Percentiles rank a stretch among this genome's conserved stretches.
Conservation (phyloP, 2,113 vertebrate genomes). For the Myrmecophaga tridactyla region DNA sequence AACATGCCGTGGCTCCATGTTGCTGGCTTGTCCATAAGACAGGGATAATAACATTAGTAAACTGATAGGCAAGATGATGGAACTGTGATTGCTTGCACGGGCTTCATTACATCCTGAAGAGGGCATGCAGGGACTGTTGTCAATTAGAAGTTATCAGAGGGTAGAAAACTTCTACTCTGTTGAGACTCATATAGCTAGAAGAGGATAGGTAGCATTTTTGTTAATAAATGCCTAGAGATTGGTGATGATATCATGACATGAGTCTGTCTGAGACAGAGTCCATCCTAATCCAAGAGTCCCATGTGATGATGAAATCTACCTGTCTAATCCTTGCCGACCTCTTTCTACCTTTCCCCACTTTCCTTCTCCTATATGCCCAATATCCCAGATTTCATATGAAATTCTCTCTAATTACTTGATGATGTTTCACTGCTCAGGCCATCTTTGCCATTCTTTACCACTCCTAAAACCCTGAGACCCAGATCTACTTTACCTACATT, state of each 20-base stretch:
- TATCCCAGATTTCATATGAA: not conserved
- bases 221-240: not conserved
- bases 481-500: not conserved
- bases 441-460: not conserved
- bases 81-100: not conserved
- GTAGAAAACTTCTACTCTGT: not conserved
- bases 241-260: not conserved
- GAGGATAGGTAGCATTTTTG: not conserved
- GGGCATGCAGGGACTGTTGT: not conserved
- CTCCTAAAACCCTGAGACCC: not conserved
- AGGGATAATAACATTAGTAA: not conserved
- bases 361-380: accelerated
- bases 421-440: not conserved
- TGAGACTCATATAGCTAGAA: not conserved
- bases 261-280: not conserved
- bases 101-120: not conserved
- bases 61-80: not conserved
- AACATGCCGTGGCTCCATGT: not conserved
- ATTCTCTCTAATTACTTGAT: accelerated
- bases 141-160: not conserved
- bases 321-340: not conserved
- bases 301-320: not conserved
- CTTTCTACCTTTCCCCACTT: accelerated
- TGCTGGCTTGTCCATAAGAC: not conserved
- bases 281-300: not conserved